Evolutionary conservation across 35 echinoderm and acorn worm species (phyloP), one percentile per base, ranked within the genome.

Genomic region (Heliocidaris erythrogramma): DNA sequence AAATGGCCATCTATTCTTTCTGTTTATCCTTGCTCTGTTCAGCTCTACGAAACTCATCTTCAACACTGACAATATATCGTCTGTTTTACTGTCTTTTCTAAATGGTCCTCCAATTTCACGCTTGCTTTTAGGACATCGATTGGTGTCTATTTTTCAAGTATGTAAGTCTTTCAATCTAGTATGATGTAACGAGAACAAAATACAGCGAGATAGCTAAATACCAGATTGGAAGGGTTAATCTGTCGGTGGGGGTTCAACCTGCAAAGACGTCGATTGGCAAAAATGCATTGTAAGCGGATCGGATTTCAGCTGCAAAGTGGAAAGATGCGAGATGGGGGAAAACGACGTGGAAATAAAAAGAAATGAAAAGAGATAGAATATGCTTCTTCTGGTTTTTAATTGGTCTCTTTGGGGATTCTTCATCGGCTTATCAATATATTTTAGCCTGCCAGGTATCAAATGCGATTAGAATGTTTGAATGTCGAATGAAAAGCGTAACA

Each of bases 271-370:
- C 27, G 65, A 78, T 78, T 3, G 21, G 27, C 65, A n/a, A n/a
- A 78, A 78, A 78, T 21, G 65, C 65, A 78, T n/a, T 78, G 65
- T 78, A 78, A 78, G 65, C 65, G 24, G 65, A 78, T 78, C 65
- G 27, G 65, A 78, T 78, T 78, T 78, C 65, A 24, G 65, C 27
- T 27, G 18, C 65, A 78, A 78, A 78, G 65, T 78, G 65, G 65
- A 78, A 78, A 78, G 59, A 78, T 27, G 65, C 65, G 27, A n/a
- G 27, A 78, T 21, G 65, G 65, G 65, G 18, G 17, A 78, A 78
- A 78, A 42, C 35, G 35, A 3, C 35, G 35, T 78, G 18, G 65
- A 7, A 24, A 78, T 6, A 78, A 17, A n/a, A 7, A 7, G 27
- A 78, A 24, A 78, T 42, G 65, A 78, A 78, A 71, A 78, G n/a